Evolutionary conservation across 2,113 vertebrate genomes (phyloP).

Genomic region (Gymnogyps californianus): DNA sequence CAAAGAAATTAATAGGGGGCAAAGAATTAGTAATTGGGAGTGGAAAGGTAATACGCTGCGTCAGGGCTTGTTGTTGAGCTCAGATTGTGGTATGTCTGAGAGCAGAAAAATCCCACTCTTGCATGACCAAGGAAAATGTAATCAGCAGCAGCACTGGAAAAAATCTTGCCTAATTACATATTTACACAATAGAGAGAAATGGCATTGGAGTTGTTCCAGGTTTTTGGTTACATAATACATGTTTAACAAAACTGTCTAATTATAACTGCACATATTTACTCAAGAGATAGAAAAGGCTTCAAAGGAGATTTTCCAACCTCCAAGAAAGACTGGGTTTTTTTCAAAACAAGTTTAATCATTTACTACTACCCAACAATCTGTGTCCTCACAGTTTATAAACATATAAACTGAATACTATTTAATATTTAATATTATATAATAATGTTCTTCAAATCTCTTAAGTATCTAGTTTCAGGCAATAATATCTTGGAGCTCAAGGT

Average conservation of each 20-base stretch:
- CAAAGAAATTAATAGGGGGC: neutral
- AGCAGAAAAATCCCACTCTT: slow-evolving; percentile 3
- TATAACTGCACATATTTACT: slow-evolving; percentile 43
- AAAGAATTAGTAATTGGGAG: neutral
- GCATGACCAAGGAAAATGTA: neutral
- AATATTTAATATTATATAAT: neutral
- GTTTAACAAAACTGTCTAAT: slow-evolving; percentile 47
- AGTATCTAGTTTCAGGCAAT: neutral
- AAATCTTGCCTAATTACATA: slow-evolving; percentile 42
- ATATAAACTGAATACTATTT: neutral
- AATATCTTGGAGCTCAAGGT: neutral
- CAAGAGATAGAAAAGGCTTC: slow-evolving; percentile 29
- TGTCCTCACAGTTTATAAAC: neutral
- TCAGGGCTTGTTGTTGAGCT: neutral
- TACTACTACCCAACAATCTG: neutral
- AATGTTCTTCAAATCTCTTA: neutral
- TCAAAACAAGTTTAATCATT: neutral
- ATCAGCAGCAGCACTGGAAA: slow-evolving; percentile 14
- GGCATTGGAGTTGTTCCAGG: slow-evolving; percentile 24
- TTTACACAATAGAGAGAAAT: slow-evolving; percentile 52
- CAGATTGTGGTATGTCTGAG: neutral
- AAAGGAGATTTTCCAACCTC: slow-evolving; percentile 16
- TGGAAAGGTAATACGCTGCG: rapidly evolving
- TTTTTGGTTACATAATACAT: slow-evolving; percentile 20
- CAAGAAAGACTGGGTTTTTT: neutral